Evolutionary conservation across 2,888 invertebrate genomes (phyloP), one percentile per base, ranked within the genome.

Genomic region (Anthophora plumipes): DNA sequence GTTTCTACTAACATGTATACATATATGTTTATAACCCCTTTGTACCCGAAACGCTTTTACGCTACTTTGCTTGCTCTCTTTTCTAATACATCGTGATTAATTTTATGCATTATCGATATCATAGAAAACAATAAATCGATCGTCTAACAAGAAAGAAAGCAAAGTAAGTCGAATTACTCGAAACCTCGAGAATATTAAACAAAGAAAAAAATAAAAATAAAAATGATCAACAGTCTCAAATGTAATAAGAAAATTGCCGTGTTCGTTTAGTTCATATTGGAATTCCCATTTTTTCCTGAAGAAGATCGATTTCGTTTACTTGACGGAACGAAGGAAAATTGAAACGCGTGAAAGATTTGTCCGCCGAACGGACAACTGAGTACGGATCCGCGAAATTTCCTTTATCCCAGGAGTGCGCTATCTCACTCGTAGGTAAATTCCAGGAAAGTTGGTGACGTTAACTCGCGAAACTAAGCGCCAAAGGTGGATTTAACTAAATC

Each of bases 1-100:
- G 86, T 91, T 92, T 91, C 88, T 90, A 91, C 87, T 88, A 82
- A 89, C 87, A 85, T 85, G 88, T 77, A 87, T 86, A 86, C 85
- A 88, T 86, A 88, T 86, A 80, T 82, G 84, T 89, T 79, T 81
- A 79, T 86, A 85, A 88, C 77, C 88, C 90, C 84, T 77, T 77
- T 64, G 71, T 77, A 85, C 82, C 83, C 55, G 69, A 69, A 54
- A 7, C 46, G 69, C 41, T 71, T 48, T 22, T n/a, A 63, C 41
- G 64, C 52, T 81, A 75, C 85, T 85, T 84, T 75, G 82, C 86
- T 87, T 80, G 82, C 85, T 85, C 78, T 86, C 85, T 75, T 71
- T 50, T 52, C 61, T 69, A 52, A 68, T 12, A 6, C 31, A 41
- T 20, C 9, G 57, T 50, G 14, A 81, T 57, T 78, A 71, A 77